These are phyloP conservation scores for Procambarus clarkii DNA, from an alignment of 1,140 invertebrate genomes.

Conservation along the genomic window DNA sequence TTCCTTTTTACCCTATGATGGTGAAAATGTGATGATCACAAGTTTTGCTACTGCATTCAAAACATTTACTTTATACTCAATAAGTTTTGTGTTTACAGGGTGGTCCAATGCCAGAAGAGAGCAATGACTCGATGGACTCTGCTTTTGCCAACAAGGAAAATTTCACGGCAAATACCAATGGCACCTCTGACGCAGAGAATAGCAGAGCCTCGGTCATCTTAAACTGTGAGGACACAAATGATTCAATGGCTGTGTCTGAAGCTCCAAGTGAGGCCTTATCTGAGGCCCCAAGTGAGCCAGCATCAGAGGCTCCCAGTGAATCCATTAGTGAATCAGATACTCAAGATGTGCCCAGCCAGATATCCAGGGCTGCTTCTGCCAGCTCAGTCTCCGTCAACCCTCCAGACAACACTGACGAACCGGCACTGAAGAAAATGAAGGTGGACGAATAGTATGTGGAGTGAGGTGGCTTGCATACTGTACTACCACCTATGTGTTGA, in stretches of 20 bases:
- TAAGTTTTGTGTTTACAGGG: constrained; percentile 41
- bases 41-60: too few relatives aligned
- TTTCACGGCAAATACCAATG: constrained; percentile 68
- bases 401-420: constrained; percentile 65
- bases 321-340: constrained; percentile 55
- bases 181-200: constrained; percentile 69
- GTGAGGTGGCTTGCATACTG: constrained; percentile 44
- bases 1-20: too few relatives aligned
- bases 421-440: constrained; percentile 71
- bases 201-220: constrained; percentile 69
- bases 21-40: too few relatives aligned
- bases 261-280: constrained; percentile 55
- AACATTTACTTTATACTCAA: too few relatives aligned
- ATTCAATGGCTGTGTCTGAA: constrained; percentile 66
- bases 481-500: constrained; percentile 42
- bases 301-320: constrained; percentile 57
- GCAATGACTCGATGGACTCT: constrained; percentile 71
- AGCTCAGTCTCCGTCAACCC: constrained; percentile 16
- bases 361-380: constrained; percentile 6
- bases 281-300: constrained; percentile 60
- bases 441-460: constrained; percentile 70
- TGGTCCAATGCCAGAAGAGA: constrained; percentile 53
- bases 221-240: constrained; percentile 71
- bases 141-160: constrained; percentile 72
- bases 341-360: constrained; percentile 40